These are phyloP conservation scores for Trematocara variabile DNA, from an alignment of 2,113 vertebrate genomes.

Conservation along the genomic window DNA sequence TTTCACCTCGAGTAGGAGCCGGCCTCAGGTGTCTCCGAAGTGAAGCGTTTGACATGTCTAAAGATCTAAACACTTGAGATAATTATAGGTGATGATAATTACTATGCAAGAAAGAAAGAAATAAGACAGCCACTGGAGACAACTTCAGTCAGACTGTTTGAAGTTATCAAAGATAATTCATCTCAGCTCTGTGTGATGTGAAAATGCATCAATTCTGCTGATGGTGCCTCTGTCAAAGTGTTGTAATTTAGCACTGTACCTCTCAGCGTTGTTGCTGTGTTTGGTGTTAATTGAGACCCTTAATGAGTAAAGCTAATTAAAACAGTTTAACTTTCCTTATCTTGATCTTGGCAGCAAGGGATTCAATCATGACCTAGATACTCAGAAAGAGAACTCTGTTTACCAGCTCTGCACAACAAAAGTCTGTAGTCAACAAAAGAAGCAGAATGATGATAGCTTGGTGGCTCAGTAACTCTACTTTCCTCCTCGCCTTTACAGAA, in stretches of 20 bases:
- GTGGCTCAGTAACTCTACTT: not conserved
- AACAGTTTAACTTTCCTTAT: not conserved
- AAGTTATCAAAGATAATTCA: constrained; percentile 40
- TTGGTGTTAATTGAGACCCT: not conserved
- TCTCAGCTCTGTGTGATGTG: not conserved
- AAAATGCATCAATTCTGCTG: constrained; percentile 6
- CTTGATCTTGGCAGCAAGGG: not conserved
- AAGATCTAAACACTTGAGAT: constrained; percentile 53
- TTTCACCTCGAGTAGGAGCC: not conserved
- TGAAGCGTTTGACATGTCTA: constrained; percentile 47
- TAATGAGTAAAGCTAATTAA: constrained; percentile 2
- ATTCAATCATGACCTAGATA: constrained; percentile 24
- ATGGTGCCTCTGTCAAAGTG: constrained; percentile 28
- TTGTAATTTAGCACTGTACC: not conserved
- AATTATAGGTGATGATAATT: constrained; percentile 69
- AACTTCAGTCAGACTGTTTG: constrained; percentile 42
- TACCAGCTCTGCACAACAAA: constrained; percentile 1
- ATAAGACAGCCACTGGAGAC: not conserved
- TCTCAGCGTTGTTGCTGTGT: not conserved
- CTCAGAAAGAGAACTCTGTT: constrained; percentile 1
- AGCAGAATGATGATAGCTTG: not conserved
- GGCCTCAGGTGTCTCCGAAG: constrained; percentile 7
- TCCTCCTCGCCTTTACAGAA: not conserved
- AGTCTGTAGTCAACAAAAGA: not conserved
- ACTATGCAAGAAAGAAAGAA: constrained; percentile 9